phyloP scores from a whole-genome alignment of 2,113 vertebrate species.

The Xenus cinereus region DNA sequence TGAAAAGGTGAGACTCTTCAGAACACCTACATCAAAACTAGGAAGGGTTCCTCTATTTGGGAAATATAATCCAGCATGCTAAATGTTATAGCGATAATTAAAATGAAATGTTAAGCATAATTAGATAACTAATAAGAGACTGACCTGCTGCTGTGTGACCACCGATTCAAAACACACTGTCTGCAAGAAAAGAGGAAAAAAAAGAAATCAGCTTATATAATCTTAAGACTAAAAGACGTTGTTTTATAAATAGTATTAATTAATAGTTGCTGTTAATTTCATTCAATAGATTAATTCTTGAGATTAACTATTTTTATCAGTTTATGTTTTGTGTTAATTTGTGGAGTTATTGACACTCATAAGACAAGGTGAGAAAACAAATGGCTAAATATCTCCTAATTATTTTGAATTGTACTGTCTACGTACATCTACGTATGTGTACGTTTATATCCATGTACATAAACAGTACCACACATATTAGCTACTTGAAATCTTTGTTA shows the following conservation, averaged over 20 bases:
- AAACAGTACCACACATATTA: neutral
- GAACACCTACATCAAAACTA: neutral
- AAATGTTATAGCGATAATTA: neutral
- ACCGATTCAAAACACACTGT: neutral
- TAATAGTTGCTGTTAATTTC: neutral
- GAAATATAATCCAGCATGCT: neutral
- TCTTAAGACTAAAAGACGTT: neutral
- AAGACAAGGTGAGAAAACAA: neutral
- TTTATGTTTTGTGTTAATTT: neutral
- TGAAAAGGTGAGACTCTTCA: neutral
- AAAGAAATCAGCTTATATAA: neutral
- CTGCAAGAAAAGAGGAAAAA: neutral
- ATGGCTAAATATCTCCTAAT: neutral
- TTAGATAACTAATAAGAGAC: neutral
- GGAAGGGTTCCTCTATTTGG: neutral
- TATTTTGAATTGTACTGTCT: neutral
- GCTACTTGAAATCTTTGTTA: neutral
- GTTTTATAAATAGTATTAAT: neutral
- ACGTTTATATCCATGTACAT: accelerated
- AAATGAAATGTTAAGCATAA: neutral
- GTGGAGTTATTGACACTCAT: neutral
- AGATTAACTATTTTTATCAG: neutral
- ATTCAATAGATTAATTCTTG: neutral
- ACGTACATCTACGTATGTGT: no score
- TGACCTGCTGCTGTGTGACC: neutral